These are phyloP conservation scores for Myiotriccus ornatus DNA, from an alignment of 2,797 vertebrate species.

Conservation along the genomic window DNA sequence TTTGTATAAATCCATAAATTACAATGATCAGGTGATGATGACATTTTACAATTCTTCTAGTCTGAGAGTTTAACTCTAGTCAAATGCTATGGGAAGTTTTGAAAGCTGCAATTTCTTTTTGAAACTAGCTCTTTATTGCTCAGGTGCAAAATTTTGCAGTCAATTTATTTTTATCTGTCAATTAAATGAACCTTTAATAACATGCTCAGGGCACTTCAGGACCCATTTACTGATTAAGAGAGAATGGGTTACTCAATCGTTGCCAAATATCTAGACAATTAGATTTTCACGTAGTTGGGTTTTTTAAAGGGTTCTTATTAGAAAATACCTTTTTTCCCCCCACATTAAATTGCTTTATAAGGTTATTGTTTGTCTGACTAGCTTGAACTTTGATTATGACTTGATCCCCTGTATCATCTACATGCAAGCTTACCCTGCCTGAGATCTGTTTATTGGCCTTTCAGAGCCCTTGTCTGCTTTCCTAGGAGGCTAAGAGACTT, in stretches of 20 bases:
- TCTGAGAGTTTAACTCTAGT: not conserved
- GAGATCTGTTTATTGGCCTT: not conserved
- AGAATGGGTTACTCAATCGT: not conserved
- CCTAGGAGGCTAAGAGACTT: not conserved
- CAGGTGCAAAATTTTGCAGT: constrained; percentile 29
- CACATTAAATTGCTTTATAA: not conserved
- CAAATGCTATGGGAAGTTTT: constrained; percentile 5
- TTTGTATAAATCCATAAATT: not conserved
- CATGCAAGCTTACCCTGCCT: not conserved
- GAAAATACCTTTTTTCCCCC: not conserved
- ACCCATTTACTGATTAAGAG: not conserved
- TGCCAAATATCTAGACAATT: not conserved
- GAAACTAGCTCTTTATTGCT: constrained; percentile 26
- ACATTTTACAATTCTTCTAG: not conserved
- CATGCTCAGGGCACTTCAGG: not conserved
- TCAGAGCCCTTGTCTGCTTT: not conserved
- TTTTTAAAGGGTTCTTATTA: not conserved
- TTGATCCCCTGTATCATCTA: not conserved
- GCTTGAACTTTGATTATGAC: not conserved
- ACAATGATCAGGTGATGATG: not conserved
- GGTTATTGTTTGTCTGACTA: not conserved
- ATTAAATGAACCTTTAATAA: not conserved
- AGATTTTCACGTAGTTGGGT: not conserved
- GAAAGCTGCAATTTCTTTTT: constrained; percentile 42
- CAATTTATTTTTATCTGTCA: rapidly evolving